phyloP scores from a whole-genome alignment of 2,888 invertebrate species.

The Orchesellides sinensis region DNA sequence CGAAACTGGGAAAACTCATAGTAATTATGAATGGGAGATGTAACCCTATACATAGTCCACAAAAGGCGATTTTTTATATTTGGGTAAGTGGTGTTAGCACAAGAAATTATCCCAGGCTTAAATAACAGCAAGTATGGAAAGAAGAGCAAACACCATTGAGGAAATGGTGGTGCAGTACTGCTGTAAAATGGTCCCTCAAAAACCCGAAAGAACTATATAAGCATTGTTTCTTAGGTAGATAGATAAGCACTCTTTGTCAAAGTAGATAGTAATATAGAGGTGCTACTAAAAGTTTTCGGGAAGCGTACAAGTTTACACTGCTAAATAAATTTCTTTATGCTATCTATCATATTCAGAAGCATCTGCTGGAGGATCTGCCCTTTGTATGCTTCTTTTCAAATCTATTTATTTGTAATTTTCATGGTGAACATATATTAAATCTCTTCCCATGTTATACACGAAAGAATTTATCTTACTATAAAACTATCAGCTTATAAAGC shows the following conservation, averaged over 20 bases:
- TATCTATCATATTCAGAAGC: not conserved
- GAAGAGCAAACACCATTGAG: not conserved
- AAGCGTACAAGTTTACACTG: not conserved
- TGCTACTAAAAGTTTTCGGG: not conserved
- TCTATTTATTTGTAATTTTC: not conserved
- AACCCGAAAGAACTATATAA: no score
- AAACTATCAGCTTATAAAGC: not conserved
- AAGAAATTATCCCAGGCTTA: conserved; percentile 1
- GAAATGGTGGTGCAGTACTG: no score
- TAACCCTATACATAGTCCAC: conserved; percentile 3
- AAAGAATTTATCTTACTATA: not conserved
- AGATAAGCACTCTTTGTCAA: not conserved
- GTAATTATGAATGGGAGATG: not conserved
- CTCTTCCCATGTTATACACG: not conserved
- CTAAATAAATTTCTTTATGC: not conserved
- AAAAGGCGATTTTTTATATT: not conserved
- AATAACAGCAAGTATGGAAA: no score
- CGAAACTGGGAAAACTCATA: not conserved
- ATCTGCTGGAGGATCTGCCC: not conserved
- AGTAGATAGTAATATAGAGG: not conserved
- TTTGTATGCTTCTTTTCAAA: not conserved
- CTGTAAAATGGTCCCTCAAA: no score
- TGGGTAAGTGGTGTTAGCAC: conserved; percentile 1
- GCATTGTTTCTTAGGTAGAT: no score
- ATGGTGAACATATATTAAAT: not conserved